These are phyloP conservation scores for Corvus moneduloides DNA, from an alignment of 2,113 vertebrate species.

Conservation along the genomic window DNA sequence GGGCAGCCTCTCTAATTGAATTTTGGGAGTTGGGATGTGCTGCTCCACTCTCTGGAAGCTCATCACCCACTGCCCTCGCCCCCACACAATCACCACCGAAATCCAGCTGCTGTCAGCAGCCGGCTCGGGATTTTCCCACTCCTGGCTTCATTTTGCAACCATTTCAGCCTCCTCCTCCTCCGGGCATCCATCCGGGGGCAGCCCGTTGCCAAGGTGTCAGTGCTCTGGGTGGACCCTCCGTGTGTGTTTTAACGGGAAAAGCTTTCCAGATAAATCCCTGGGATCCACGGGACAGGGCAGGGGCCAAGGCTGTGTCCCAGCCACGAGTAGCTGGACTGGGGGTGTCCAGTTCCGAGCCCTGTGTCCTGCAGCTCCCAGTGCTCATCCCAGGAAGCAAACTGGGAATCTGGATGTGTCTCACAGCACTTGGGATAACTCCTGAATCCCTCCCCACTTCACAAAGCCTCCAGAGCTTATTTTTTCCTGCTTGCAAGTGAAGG, in stretches of 20 bases:
- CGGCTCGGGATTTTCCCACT: not conserved
- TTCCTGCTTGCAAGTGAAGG: not conserved
- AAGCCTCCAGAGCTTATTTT: not conserved
- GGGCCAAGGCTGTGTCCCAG: not conserved
- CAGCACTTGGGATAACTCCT: not conserved
- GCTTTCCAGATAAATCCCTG: not conserved
- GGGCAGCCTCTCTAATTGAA: accelerated
- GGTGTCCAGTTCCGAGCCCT: not conserved
- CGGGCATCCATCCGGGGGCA: accelerated
- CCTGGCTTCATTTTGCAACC: not conserved
- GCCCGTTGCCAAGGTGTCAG: accelerated
- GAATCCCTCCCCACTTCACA: not conserved
- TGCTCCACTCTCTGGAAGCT: not conserved
- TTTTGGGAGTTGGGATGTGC: not conserved
- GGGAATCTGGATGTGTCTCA: not conserved
- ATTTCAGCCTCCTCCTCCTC: not conserved
- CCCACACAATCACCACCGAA: accelerated
- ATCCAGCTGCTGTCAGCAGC: not conserved
- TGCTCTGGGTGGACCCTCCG: accelerated
- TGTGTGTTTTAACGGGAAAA: not conserved
- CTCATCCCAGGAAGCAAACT: not conserved
- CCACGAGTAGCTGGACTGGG: accelerated
- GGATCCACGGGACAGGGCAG: not conserved
- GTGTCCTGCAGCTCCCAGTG: accelerated
- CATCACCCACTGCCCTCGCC: accelerated